Conservation (phyloP, 2,888 invertebrate species). For the Zelleria hepariella region DNA sequence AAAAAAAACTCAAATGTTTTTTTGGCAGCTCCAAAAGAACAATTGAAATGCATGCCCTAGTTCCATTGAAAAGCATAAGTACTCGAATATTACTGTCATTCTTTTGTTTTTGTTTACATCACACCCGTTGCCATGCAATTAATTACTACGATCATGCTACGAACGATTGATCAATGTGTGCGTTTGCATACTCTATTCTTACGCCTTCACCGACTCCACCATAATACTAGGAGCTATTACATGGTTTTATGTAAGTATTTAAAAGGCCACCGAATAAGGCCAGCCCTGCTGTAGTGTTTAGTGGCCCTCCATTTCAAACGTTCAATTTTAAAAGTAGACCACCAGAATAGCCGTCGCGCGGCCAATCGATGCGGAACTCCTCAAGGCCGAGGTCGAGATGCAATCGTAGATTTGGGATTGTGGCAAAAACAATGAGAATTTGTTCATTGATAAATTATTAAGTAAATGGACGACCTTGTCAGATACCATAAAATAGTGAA, state of each 20-base stretch:
- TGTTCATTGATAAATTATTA: no score
- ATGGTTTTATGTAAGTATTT: not conserved
- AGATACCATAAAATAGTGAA: no score
- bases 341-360: not conserved
- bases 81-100: not conserved
- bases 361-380: conserved; percentile 8
- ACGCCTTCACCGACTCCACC: not conserved
- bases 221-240: not conserved
- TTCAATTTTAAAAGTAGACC: not conserved
- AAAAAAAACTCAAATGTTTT: no score
- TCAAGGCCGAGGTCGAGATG: conserved; percentile 12
- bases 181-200: not conserved
- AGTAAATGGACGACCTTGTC: no score
- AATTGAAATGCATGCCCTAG: no score
- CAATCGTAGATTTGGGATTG: not conserved
- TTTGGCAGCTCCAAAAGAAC: no score
- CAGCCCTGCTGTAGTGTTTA: not conserved
- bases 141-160: no score
- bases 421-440: not conserved
- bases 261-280: not conserved
- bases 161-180: not conserved
- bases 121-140: not conserved
- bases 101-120: not conserved
- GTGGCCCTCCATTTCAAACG: not conserved
- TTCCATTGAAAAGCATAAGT: not conserved